Evolutionary conservation across 2,113 vertebrate species (phyloP), one percentile per base, ranked within the genome.

Genomic region (Psephotus haematonotus): DNA sequence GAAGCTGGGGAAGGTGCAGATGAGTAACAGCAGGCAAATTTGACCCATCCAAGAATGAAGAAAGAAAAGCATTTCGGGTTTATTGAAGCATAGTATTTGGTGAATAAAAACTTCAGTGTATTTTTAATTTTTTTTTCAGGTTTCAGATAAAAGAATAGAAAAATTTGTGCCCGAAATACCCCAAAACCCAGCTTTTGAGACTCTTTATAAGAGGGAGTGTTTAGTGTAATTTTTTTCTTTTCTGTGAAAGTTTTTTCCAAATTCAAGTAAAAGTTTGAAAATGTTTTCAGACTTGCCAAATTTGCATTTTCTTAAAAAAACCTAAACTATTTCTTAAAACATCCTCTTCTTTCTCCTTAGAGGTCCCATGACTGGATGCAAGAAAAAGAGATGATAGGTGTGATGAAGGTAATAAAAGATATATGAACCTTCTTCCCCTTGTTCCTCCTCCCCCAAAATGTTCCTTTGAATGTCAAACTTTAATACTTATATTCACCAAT

Each of bases 401-500:
- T 33, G 27, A 35, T 70, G 24, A 69, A 44, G 2, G 4, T n/a
- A 78, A 50, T 44, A 68, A 7, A 57, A 46, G 13, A 44, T 46
- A 43, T 67, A 60, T 60, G 4, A 91, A 14, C 4, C 2, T 70
- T 35, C 16, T 65, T 84, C 81, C 7, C 8, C 9, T 60, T 86
- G 9, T 17, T 77, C 17, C 6, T 17, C 6, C 2, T 1, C 10
- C 7, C 6, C 9, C 13, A 1, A 15, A 86, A 76, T 55, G 3
- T 44, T 80, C 27, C 11, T 88, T 71, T 63, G 17, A 68, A 49
- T 31, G 25, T 55, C n/a, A 49, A 7, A 59, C 14, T 75, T 59
- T 46, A 68, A 41, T 60, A 47, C 19, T 57, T 67, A 19, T 35
- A 50, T 64, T 86, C 2, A 53, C 41, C 8, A n/a, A 62, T 55